A percentile compares a stretch with the other conserved stretches of the same genome.
These are phyloP conservation scores for Rhamphomyia laevipes DNA, from an alignment of 2,888 invertebrate genomes.

Conservation along the genomic window DNA sequence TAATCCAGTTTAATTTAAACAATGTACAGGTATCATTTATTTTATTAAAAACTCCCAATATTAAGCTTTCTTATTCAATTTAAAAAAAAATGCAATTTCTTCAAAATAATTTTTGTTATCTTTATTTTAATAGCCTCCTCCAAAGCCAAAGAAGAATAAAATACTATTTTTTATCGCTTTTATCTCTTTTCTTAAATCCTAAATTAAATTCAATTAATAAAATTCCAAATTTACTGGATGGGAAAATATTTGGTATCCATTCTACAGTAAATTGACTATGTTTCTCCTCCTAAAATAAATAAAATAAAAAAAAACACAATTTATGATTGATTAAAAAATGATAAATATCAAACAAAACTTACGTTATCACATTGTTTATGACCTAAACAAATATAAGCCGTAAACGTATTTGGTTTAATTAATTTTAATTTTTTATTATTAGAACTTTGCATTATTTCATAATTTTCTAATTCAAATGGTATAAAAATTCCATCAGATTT, in stretches of 20 bases:
- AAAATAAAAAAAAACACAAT: background rate
- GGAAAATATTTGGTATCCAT: constrained; percentile 64
- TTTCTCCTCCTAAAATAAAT: background rate
- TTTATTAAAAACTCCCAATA: too few relatives aligned
- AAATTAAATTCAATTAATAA: constrained; percentile 59
- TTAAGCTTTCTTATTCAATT: too few relatives aligned
- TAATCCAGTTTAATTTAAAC: too few relatives aligned
- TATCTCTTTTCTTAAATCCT: constrained; percentile 43
- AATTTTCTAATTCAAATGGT: background rate
- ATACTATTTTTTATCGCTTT: too few relatives aligned
- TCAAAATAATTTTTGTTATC: too few relatives aligned
- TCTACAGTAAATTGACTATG: constrained; percentile 51
- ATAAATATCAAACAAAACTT: constrained; percentile 10
- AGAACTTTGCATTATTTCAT: background rate
- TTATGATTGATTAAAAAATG: too few relatives aligned
- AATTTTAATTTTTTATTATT: constrained; percentile 18
- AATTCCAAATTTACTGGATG: constrained; percentile 57
- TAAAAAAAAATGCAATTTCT: too few relatives aligned
- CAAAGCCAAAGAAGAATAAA: too few relatives aligned
- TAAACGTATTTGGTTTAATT: constrained; percentile 25
- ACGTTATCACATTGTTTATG: constrained; percentile 14
- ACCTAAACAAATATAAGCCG: constrained; percentile 25
- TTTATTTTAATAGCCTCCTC: too few relatives aligned
- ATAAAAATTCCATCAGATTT: constrained; percentile 40
- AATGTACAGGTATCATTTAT: too few relatives aligned